Evolutionary conservation across 2,888 invertebrate species (phyloP).

Genomic region (Spicauda simplicius): DNA sequence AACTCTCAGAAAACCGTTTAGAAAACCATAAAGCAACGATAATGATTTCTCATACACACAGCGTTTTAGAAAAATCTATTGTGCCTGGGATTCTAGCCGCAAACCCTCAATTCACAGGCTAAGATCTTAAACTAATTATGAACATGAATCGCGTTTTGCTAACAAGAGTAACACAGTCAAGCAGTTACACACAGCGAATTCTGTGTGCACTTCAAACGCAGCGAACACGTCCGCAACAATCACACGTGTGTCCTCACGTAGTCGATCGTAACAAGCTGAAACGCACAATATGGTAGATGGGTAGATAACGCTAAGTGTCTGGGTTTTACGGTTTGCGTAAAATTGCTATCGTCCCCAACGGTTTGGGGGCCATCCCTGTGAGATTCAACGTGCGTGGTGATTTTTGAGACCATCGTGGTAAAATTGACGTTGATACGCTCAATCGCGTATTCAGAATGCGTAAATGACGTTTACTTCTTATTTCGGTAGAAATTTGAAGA

Average conservation of each 20-base stretch:
- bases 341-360: constrained; percentile 43
- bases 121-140: no score
- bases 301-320: constrained; percentile 76
- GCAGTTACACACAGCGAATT: not conserved
- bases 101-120: no score
- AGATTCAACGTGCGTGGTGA: constrained; percentile 15
- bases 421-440: constrained; percentile 3
- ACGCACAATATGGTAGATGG: constrained; percentile 80
- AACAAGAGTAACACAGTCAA: not conserved
- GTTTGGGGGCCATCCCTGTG: constrained; percentile 27
- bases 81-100: no score
- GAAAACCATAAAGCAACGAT: no score
- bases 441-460: constrained; percentile 1
- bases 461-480: not conserved
- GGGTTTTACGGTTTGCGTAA: constrained; percentile 62
- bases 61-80: no score
- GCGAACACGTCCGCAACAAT: constrained; percentile 42
- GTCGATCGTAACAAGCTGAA: constrained; percentile 71
- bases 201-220: not conserved
- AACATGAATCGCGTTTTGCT: no score
- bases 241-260: constrained; percentile 53
- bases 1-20: no score
- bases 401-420: not conserved
- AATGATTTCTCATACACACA: no score
- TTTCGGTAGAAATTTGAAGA: not conserved